These are phyloP conservation scores for Strongylocentrotus purpuratus DNA, from an alignment of 35 echinoderm and acorn worm species.

Conservation along the genomic window DNA sequence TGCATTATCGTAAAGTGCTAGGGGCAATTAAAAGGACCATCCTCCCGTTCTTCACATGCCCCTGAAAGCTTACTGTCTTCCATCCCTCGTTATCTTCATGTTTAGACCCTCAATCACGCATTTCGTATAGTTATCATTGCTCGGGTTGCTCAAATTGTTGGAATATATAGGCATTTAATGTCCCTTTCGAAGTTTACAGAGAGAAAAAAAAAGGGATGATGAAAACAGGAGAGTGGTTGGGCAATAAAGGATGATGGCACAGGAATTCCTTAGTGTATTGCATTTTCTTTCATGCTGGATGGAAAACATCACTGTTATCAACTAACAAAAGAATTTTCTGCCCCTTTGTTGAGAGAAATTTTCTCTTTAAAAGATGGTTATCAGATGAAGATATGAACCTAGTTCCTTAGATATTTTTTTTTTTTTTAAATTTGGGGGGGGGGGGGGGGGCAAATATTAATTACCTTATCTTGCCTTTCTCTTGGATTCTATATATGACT, in stretches of 20 bases:
- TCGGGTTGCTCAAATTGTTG: background rate
- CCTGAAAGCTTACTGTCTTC: background rate
- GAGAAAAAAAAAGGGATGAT: background rate
- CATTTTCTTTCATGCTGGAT: background rate
- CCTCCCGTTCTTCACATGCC: background rate
- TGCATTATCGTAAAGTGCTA: constrained; percentile 37
- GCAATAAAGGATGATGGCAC: background rate
- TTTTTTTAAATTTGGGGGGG: no score
- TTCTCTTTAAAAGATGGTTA: background rate
- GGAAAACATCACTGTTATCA: no score
- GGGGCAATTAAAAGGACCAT: constrained; percentile 4
- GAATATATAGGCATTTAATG: background rate
- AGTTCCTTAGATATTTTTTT: background rate
- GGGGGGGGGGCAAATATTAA: no score
- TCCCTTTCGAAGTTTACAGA: background rate
- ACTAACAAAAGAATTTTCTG: background rate
- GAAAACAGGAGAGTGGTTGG: no score
- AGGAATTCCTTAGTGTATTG: background rate
- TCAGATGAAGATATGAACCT: background rate
- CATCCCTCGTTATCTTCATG: background rate
- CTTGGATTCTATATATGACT: background rate
- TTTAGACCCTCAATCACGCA: background rate
- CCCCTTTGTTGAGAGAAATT: background rate
- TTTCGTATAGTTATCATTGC: background rate
- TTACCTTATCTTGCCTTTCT: background rate